phyloP scores from a whole-genome alignment of 2,113 vertebrate species.

The Eudyptes chrysolophus region DNA sequence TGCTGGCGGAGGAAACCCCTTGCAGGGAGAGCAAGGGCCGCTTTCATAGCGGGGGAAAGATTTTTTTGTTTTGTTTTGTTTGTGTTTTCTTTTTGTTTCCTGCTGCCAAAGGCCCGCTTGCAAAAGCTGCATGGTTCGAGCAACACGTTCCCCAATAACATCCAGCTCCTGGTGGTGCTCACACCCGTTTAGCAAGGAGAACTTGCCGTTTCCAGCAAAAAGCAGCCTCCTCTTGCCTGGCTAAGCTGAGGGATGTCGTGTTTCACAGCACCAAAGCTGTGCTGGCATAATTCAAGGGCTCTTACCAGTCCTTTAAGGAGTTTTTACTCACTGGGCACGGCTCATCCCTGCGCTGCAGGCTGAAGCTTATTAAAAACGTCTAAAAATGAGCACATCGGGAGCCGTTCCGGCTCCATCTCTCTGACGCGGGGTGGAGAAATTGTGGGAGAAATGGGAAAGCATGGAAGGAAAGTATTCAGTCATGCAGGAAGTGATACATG shows the following conservation, averaged over 20 bases:
- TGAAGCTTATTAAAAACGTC: neutral
- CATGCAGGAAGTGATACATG: neutral
- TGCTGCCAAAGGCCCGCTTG: neutral
- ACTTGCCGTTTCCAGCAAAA: neutral
- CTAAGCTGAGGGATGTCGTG: neutral
- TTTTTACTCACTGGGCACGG: neutral
- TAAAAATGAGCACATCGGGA: accelerated
- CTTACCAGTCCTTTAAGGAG: neutral
- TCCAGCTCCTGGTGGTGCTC: neutral
- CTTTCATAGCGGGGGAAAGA: neutral
- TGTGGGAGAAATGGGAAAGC: neutral
- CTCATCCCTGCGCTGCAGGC: neutral
- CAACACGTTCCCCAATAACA: accelerated
- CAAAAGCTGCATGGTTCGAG: neutral
- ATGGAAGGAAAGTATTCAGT: neutral
- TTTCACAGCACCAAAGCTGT: neutral
- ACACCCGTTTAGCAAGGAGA: neutral
- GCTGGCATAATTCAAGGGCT: neutral
- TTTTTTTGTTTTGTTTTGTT: neutral
- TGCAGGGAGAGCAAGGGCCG: neutral
- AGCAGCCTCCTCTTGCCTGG: neutral
- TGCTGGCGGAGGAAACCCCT: neutral
- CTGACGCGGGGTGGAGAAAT: neutral
- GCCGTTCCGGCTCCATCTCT: neutral
- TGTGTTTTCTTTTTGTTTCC: too few species aligned